Evolutionary conservation across 2,888 invertebrate genomes (phyloP), one percentile per base, ranked within the genome.

Genomic region (Congeria kusceri): DNA sequence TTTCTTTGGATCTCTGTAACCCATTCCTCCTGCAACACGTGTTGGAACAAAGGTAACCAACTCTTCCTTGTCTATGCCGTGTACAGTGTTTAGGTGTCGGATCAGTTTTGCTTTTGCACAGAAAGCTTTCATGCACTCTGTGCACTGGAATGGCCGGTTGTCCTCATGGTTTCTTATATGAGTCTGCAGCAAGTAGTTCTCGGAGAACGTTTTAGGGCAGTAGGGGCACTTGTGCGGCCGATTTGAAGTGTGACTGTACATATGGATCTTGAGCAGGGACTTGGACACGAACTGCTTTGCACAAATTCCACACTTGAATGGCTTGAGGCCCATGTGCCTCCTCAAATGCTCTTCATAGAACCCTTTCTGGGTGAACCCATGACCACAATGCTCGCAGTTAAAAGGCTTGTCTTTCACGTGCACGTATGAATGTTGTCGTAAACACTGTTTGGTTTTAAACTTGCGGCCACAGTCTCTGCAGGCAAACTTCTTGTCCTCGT

Each of bases 341-440:
- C 83, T 32, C 1, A 83, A 67, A 59, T 83, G 83, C 29, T 80
- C 80, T 7, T 71, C 53, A 59, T 75, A 83, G 47, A 79, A 80
- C 1, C 83, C 83, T 59, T 74, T 74, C 61, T 83, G 83, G 20
- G 83, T 77, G 56, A 83, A 83, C 1, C 83, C 83, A 63, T 83
- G 83, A 3, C 83, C 83, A 64, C 83, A 83, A 46, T 76, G 75
- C 5, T 68, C 71, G 39, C 83, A 83, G 13, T 74, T 71, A 44
- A 67, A 83, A n/a, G 83, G 83, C 32, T 83, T 83, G 3, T 71
- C 67, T 23, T 70, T 59, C 28, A 77, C 67, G 66, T 83, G 83
- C 15, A 83, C 67, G 25, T 57, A 75, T 5, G 62, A 65, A 62
- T 83, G 83, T 47, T 83, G 83, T 29, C 72, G 53, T 3, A 77